Conservation (phyloP, 2,113 vertebrate species). For the Mastomys coucha region DNA sequence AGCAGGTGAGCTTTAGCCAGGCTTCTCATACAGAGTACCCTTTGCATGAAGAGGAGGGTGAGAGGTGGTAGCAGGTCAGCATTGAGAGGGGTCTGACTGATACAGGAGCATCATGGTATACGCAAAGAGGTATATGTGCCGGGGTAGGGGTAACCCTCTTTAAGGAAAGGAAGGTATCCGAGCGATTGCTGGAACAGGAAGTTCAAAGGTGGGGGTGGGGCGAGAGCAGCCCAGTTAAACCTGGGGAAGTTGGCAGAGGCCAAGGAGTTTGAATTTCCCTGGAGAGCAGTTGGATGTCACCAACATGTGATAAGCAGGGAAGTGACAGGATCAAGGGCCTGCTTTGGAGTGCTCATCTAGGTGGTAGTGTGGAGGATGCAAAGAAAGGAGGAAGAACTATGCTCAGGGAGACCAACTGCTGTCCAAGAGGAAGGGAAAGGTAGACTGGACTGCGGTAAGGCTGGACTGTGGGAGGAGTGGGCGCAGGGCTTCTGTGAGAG, state of each 20-base stretch:
- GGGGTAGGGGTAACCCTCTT: background rate
- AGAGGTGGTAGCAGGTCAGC: background rate
- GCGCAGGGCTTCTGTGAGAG: background rate
- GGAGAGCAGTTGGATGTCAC: background rate
- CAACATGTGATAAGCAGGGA: too few relatives aligned
- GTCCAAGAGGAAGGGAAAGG: background rate
- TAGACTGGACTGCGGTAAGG: background rate
- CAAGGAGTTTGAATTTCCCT: background rate
- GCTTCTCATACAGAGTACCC: background rate
- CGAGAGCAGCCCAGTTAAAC: too few relatives aligned
- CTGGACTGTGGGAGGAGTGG: too few relatives aligned
- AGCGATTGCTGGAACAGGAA: background rate
- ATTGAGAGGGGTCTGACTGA: background rate
- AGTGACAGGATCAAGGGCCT: background rate
- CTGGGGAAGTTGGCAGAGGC: background rate
- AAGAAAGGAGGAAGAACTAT: background rate
- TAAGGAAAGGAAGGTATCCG: background rate
- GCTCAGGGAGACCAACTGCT: background rate
- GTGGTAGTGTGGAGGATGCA: background rate
- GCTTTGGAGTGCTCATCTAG: background rate
- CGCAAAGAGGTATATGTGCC: background rate
- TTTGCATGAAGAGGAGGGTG: background rate
- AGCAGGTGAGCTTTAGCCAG: rapidly evolving
- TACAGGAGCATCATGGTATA: background rate
- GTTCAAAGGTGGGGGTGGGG: background rate